phyloP scores from a whole-genome alignment of 2,113 vertebrate species.

The Myrmophylax atrothorax region DNA sequence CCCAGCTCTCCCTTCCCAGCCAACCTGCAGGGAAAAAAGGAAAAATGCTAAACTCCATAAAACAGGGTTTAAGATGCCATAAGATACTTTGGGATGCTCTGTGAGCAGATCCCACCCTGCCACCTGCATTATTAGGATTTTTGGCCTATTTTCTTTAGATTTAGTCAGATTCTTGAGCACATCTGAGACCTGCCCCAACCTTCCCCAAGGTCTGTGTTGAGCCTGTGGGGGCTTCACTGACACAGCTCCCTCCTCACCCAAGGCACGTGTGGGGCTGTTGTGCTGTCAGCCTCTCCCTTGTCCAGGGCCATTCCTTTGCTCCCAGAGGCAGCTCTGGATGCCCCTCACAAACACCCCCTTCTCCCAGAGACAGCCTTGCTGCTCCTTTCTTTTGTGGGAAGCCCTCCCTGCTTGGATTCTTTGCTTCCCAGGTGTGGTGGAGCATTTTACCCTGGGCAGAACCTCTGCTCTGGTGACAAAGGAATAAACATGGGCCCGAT shows the following conservation, averaged over 20 bases:
- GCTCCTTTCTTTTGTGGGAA: background rate
- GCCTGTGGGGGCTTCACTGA: accelerated
- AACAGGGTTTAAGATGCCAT: background rate
- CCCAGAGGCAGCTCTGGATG: accelerated
- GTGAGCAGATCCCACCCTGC: background rate
- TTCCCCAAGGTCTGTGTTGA: background rate
- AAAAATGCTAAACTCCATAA: accelerated
- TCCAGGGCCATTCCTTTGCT: accelerated
- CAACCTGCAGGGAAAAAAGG: background rate
- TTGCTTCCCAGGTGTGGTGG: background rate
- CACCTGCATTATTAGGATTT: accelerated
- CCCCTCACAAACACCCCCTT: background rate
- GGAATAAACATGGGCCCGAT: accelerated
- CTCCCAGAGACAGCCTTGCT: background rate
- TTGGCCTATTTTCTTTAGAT: background rate
- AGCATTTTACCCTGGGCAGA: background rate
- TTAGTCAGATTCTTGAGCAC: background rate
- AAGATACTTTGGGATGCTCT: background rate
- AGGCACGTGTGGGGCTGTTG: background rate
- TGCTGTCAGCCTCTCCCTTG: accelerated
- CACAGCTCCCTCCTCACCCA: background rate
- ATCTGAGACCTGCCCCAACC: background rate
- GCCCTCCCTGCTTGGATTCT: background rate
- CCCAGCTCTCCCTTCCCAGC: background rate
- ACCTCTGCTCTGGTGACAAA: background rate